These are phyloP conservation scores for Platygyra sinensis DNA, from an alignment of 64 coral and sea anemone species.

Conservation along the genomic window DNA sequence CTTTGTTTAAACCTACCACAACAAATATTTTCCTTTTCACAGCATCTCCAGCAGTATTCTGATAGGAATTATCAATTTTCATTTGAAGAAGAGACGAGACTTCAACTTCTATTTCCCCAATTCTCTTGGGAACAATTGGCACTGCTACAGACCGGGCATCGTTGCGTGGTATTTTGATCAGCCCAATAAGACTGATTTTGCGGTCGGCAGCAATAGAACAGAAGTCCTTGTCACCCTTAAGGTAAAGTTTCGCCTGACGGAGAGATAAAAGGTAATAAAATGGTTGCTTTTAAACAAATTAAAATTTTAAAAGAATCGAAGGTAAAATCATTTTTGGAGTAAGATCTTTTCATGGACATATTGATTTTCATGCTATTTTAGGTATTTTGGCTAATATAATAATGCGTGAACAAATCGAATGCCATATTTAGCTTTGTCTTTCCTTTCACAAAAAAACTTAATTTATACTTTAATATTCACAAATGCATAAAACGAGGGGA, in stretches of 20 bases:
- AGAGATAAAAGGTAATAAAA: no score
- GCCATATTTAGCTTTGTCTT: no score
- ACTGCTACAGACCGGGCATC: slow-evolving; percentile 17
- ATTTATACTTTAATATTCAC: no score
- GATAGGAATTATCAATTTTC: slow-evolving; percentile 11
- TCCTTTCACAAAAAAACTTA: no score
- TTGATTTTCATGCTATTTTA: no score
- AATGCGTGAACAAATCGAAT: no score
- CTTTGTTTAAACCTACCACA: slow-evolving; percentile 62
- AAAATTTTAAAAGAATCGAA: no score
- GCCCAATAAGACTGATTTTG: not conserved
- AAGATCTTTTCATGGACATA: no score
- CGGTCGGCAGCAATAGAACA: slow-evolving; percentile 55
- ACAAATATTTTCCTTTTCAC: slow-evolving; percentile 70
- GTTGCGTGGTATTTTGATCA: not conserved
- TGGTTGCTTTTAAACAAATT: no score
- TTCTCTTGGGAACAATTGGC: slow-evolving; percentile 75
- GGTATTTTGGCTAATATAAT: no score
- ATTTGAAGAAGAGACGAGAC: slow-evolving; percentile 25
- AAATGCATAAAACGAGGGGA: no score
- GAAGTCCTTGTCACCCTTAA: slow-evolving; percentile 61
- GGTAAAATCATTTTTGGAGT: no score
- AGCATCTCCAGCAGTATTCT: not conserved
- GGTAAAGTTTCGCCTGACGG: slow-evolving; percentile 65
- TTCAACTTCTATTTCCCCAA: slow-evolving; percentile 44